These are phyloP conservation scores for Pampus argenteus DNA, from an alignment of 2,797 vertebrate species.

Conservation along the genomic window DNA sequence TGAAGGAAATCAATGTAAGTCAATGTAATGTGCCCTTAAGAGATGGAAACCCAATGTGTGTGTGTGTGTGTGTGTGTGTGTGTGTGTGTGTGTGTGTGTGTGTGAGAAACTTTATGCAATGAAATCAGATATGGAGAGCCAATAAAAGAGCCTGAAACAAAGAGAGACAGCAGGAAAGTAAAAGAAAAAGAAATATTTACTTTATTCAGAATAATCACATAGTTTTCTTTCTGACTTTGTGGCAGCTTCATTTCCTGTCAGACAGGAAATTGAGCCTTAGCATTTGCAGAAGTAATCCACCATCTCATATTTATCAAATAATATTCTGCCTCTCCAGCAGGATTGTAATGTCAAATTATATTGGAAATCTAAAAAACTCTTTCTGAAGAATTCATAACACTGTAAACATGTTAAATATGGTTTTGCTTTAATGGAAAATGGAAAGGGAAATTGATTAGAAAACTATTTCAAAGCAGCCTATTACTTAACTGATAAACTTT, in stretches of 20 bases:
- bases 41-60: no score
- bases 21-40: no score
- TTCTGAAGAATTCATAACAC: constrained; percentile 21
- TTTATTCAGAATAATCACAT: constrained; percentile 68
- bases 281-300: constrained; percentile 64
- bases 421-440: constrained; percentile 6
- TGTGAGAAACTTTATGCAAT: constrained; percentile 18
- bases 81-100: neutral
- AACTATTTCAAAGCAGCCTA: constrained; percentile 1
- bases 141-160: neutral
- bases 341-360: constrained; percentile 58
- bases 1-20: no score
- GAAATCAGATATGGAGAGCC: constrained; percentile 35
- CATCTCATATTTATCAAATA: constrained; percentile 66
- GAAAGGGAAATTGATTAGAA: constrained; percentile 10
- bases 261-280: constrained; percentile 74
- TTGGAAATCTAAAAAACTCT: constrained; percentile 33
- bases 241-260: constrained; percentile 79
- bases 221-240: constrained; percentile 64
- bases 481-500: constrained; percentile 19
- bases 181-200: constrained; percentile 38
- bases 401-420: constrained; percentile 37
- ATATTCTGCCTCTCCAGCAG: constrained; percentile 31
- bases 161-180: neutral
- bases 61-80: constrained; percentile 1